A percentile compares a stretch with the other conserved stretches of the same genome.
Conservation (phyloP, 2,888 invertebrate genomes). For the Acleris cristana region DNA sequence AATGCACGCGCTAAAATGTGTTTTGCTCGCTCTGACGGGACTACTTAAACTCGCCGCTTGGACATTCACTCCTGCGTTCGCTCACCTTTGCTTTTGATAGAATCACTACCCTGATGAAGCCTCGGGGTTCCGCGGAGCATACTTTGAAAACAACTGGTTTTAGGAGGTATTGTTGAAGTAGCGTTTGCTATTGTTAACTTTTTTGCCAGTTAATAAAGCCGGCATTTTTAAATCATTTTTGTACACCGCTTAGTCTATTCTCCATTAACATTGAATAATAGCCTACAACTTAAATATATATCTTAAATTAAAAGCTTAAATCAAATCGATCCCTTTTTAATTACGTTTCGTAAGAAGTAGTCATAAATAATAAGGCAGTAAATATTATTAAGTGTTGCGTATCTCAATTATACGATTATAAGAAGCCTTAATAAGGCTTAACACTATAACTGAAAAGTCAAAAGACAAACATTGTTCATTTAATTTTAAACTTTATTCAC, state of each 20-base stretch:
- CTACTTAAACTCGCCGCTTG: too few species aligned
- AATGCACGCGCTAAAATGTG: too few species aligned
- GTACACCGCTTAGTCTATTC: too few species aligned
- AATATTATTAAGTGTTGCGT: constrained; percentile 10
- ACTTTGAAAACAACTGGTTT: too few species aligned
- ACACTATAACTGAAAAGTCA: background rate
- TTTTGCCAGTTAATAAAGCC: background rate
- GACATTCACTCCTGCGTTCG: too few species aligned
- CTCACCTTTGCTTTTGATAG: too few species aligned
- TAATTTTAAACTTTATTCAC: background rate
- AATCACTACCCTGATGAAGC: too few species aligned
- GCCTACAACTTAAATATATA: constrained; percentile 6
- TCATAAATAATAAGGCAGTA: constrained; percentile 17
- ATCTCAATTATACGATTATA: constrained; percentile 17
- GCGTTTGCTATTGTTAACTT: background rate
- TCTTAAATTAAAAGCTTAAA: constrained; percentile 6
- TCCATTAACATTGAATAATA: background rate
- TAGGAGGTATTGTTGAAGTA: too few species aligned
- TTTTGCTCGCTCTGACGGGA: too few species aligned
- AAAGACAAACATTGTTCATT: background rate
- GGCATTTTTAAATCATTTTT: too few species aligned
- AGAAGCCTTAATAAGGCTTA: constrained; percentile 13
- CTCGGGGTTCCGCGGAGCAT: too few species aligned
- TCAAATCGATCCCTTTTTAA: constrained; percentile 15
- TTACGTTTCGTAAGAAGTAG: constrained; percentile 14